Base-by-base conservation (phyloP, 2,797 vertebrate species). In the Menidia menidia region DNA sequence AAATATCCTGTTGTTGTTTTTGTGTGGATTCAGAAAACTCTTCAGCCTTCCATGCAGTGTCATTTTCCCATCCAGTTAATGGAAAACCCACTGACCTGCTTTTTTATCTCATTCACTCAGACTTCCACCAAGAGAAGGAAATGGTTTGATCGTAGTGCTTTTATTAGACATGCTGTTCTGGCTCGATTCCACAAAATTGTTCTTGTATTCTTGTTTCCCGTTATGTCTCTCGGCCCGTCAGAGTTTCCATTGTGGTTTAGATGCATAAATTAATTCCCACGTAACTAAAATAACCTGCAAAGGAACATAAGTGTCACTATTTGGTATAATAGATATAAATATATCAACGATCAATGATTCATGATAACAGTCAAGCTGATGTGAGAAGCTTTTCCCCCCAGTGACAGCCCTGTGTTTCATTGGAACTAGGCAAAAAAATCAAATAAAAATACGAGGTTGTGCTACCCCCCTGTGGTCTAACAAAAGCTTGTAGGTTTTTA, bases 1-100 rank as follows among this genome's bases (percentile, higher is more conserved):
- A 82, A 71, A 86, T 81, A 89, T 92, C 90, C 91, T 89, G 88
- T 89, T 89, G 78, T 90, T 90, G 78, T 85, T 75, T 81, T 60
- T 69, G 61, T 2, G 2, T 57, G 16, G 64, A 61, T 84, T 80
- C 68, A 79, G 50, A 81, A 88, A 78, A 54, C 58, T 66, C 43
- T 33, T 71, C 6, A 13, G 59, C 44, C 62, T 71, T 57, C 76
- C 71, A 54, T 78, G 44, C 32, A 4, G 35, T 60, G 52, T 71
- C 71, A 58, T 47, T 68, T 8, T 44, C 56, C 45, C 39, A 18
- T 54, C 32, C 55, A 68, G 32, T 80, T 65, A 54, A 57, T 64
- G 72, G 71, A 79, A 75, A 83, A 77, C 55, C 31, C 1, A 6
- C 47, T 75, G 81, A 82, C 81, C 80, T 72, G 52, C 52, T 43